A percentile compares a stretch with the other conserved stretches of the same genome.
phyloP scores from a whole-genome alignment of 2,113 vertebrate species.

The Phyllostomus discolor region DNA sequence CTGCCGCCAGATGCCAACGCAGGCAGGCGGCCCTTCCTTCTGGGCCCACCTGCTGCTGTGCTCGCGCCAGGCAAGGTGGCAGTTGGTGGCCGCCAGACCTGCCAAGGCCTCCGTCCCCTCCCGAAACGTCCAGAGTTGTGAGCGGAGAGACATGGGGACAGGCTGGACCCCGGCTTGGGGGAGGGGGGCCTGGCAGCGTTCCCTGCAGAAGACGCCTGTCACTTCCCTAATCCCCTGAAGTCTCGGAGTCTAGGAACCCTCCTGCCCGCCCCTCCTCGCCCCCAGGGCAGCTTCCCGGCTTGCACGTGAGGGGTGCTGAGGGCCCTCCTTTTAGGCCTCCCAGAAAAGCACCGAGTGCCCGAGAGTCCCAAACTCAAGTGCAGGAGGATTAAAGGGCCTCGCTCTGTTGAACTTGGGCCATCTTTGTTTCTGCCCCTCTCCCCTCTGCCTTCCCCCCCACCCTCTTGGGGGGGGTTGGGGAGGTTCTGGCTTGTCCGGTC shows the following conservation, averaged over 20 bases:
- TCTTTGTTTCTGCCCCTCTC: not conserved
- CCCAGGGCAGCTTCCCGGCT: not conserved
- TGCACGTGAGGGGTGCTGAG: not conserved
- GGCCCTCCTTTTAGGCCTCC: not conserved
- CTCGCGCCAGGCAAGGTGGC: constrained; percentile 57
- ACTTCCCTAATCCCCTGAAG: constrained; percentile 58
- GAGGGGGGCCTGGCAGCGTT: constrained; percentile 13
- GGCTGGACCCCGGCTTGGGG: not conserved
- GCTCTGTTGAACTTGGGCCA: not conserved
- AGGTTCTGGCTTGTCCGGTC: not conserved
- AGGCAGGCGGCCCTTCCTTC: constrained; percentile 35
- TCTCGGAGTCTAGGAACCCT: constrained; percentile 39
- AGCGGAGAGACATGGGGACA: not conserved
- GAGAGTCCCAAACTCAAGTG: not conserved
- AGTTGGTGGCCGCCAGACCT: constrained; percentile 50
- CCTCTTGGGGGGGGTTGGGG: not conserved
- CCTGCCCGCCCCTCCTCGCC: not conserved
- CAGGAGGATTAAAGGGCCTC: not conserved
- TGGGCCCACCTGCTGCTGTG: constrained; percentile 58
- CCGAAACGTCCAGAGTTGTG: not conserved
- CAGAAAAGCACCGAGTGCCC: not conserved
- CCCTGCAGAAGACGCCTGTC: constrained; percentile 34
- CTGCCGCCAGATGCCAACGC: constrained; percentile 67
- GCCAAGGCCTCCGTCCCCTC: not conserved
- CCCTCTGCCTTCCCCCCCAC: accelerated